These are phyloP conservation scores for Mimas tiliae DNA, from an alignment of 2,888 invertebrate genomes.

Conservation along the genomic window DNA sequence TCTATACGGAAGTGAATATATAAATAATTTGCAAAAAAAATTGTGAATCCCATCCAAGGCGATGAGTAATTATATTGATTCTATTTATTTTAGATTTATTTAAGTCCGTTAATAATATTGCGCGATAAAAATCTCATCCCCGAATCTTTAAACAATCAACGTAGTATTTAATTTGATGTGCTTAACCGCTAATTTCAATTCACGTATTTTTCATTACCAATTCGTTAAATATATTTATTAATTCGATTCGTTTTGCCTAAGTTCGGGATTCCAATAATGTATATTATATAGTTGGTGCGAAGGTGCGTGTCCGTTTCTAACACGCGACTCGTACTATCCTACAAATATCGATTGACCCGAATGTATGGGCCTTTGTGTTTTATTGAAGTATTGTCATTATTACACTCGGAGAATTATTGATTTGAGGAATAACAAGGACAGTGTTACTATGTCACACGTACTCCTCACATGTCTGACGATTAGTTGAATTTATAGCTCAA, in stretches of 20 bases:
- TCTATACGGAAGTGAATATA: too few species aligned
- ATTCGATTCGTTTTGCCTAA: neutral
- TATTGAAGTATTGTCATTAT: constrained; percentile 34
- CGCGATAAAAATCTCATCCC: too few species aligned
- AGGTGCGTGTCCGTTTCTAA: constrained; percentile 52
- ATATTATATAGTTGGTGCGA: constrained; percentile 45
- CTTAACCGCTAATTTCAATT: too few species aligned
- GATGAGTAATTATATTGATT: too few species aligned
- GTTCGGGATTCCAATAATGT: constrained; percentile 41
- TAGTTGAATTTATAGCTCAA: neutral
- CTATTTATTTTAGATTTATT: too few species aligned
- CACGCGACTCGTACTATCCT: constrained; percentile 51
- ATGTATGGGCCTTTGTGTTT: constrained; percentile 49
- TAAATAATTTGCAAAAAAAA: too few species aligned
- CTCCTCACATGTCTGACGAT: neutral
- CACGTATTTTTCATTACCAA: too few species aligned
- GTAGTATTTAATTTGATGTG: too few species aligned
- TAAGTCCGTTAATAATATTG: too few species aligned
- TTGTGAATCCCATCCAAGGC: too few species aligned
- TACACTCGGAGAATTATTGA: neutral
- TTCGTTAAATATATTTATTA: too few species aligned
- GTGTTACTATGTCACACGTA: neutral
- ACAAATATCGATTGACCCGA: constrained; percentile 74
- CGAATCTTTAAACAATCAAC: too few species aligned
- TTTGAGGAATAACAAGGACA: neutral